Evolutionary conservation across 2,113 vertebrate species (phyloP), one percentile per base, ranked within the genome.

Genomic region (Hypomesus transpacificus): DNA sequence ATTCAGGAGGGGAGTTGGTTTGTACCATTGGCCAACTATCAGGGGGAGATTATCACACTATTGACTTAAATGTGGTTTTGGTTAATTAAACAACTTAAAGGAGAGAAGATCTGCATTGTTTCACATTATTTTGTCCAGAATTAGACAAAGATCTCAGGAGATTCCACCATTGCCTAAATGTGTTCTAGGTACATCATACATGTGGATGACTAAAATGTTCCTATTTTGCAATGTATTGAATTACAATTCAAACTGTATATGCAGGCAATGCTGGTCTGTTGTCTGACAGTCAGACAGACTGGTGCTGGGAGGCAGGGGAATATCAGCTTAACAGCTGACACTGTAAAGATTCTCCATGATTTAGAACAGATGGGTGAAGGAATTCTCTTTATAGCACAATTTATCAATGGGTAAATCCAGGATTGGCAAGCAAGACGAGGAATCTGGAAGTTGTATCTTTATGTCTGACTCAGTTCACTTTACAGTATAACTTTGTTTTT

Each of bases 311-410:
- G 3, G 52, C 52, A 57, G 76, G 62, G 61, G 17, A 14, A 63
- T 70, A 68, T 68, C 53, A 76, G 22, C 67, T 76, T 60, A 73
- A 80, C 80, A 77, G 84, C 82, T 87, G 83, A 80, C 79, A 80
- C 80, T 73, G 51, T 86, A 80, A 84, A 83, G 80, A 74, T 80
- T 20, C 20, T 81, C 83, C 56, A 74, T 54, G 66, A 78, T 74
- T 75, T 63, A 69, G 78, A 72, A 82, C 87, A 87, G 81, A 79
- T 90, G 86, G 86, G 39, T 46, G 39, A 78, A 75, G n/a, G 70
- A 71, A 82, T 86, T 88, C 58, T 77, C 68, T 78, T 73, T 72
- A 59, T 84, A 75, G 75, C 78, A 62, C 53, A 78, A 80, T 82
- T 82, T 75, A 84, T 82, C 77, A 71, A 77, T 76, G 82, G 82